A percentile compares a stretch with the other conserved stretches of the same genome.
phyloP scores from a whole-genome alignment of 2,797 vertebrate genomes.

The Poecilia gillii region DNA sequence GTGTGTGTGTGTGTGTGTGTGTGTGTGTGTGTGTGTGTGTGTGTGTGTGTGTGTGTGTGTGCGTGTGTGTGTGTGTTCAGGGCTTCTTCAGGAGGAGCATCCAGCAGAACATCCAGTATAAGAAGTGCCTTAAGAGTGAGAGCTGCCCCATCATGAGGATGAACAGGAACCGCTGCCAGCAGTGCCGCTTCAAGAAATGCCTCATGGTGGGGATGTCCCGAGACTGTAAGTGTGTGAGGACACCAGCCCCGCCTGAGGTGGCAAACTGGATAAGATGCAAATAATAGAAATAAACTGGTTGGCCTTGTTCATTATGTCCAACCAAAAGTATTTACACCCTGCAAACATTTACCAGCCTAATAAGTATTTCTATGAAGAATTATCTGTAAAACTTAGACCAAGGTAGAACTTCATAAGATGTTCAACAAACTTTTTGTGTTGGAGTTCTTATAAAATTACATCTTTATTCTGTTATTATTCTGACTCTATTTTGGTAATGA shows the following conservation, averaged over 20 bases:
- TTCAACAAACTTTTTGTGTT: too few species aligned
- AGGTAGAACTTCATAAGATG: too few species aligned
- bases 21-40: too few species aligned
- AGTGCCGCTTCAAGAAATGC: constrained; percentile 98
- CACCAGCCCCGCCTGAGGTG: neutral
- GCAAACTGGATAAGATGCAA: neutral
- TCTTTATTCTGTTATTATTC: too few species aligned
- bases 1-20: neutral
- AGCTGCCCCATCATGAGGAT: constrained; percentile 96
- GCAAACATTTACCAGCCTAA: neutral
- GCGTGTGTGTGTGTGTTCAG: constrained; percentile 65
- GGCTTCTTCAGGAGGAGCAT: constrained; percentile 97
- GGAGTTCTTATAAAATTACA: too few species aligned
- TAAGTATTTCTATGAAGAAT: neutral
- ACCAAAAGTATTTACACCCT: neutral
- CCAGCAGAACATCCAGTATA: constrained; percentile 98
- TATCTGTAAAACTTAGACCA: too few species aligned
- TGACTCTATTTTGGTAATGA: too few species aligned
- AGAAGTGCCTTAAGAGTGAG: constrained; percentile 98
- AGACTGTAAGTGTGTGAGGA: constrained; percentile 85
- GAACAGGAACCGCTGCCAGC: constrained; percentile 97
- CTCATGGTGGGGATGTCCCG: constrained; percentile 95
- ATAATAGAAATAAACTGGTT: neutral
- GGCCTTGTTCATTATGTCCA: neutral
- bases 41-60: too few species aligned